Evolutionary conservation across 2,113 vertebrate species (phyloP), one percentile per base, ranked within the genome.

Genomic region (Sebastes fasciatus): DNA sequence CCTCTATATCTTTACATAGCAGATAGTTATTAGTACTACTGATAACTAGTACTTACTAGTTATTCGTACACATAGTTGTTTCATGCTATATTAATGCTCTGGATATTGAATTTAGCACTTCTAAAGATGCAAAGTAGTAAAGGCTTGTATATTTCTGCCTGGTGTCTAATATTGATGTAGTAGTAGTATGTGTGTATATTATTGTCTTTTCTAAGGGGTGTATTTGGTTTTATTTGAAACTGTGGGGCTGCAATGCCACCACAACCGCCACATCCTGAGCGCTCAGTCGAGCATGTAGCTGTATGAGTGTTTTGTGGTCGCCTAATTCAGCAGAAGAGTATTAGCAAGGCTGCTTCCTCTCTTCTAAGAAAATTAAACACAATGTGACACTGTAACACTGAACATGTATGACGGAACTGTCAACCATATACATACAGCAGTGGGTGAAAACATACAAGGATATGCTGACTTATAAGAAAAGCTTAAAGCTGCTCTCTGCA

Each of bases 201-300:
- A 77, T 65, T 46, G 66, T 76, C 43, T 34, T n/a, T 77, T 57
- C 17, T 34, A 34, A 16, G 26, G 8, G 6, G 0, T 1, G 10
- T 45, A 40, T 66, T 84, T 73, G 64, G 74, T 79, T 86, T 86
- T 26, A 68, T 55, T 19, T 74, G 55, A 85, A 66, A 58, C 19
- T 45, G 13, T 4, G 42, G 3, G 42, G 21, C 4, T 40, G 19
- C 4, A 4, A 16, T n/a, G 23, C 6, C n/a, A 69, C 4, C 2
- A 48, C 6, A 70, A 16, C n/a, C 16, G 69, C 86, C 86, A 91
- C 89, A 83, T 92, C 88, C 91, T 91, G 91, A 66, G 11, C 1
- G 1, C 52, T 26, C 42, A 45, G 8, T 14, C 11, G 11, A 48
- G 16, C n/a, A 19, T 77, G 8, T 78, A 17, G 49, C 19, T 43